These are phyloP conservation scores for Eupithecia vulgata DNA, from an alignment of 2,888 invertebrate genomes.

Conservation along the genomic window DNA sequence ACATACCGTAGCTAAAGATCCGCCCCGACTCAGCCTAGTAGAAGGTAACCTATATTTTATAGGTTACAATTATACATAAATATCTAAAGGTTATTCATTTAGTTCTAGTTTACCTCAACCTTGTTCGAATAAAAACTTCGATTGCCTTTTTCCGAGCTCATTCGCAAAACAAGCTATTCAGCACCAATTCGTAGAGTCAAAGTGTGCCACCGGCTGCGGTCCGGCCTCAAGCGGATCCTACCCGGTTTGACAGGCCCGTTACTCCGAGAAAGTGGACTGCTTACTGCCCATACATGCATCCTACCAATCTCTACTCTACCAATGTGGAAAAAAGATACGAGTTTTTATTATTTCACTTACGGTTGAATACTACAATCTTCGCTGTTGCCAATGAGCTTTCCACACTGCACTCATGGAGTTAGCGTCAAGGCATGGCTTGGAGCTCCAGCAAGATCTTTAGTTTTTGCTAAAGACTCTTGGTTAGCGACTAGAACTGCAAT, in stretches of 20 bases:
- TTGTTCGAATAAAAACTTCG: background rate
- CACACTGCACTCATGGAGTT: background rate
- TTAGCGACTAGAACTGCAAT: background rate
- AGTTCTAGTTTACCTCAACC: background rate
- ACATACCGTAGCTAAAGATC: background rate
- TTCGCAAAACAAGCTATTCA: constrained; percentile 15
- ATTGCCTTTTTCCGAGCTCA: constrained; percentile 11
- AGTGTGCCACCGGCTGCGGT: constrained; percentile 48
- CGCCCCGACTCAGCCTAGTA: background rate
- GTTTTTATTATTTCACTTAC: constrained; percentile 16
- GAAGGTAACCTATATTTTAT: background rate
- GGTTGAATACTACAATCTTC: background rate
- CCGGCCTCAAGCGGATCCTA: constrained; percentile 47
- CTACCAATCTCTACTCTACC: constrained; percentile 35
- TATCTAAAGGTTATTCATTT: background rate
- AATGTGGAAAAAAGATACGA: constrained; percentile 14
- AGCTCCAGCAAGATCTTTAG: background rate
- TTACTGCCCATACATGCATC: constrained; percentile 43
- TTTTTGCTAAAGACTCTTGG: background rate
- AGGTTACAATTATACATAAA: background rate
- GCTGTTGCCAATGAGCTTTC: background rate
- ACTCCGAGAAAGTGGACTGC: constrained; percentile 62
- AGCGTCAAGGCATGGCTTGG: background rate
- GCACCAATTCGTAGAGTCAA: constrained; percentile 33
- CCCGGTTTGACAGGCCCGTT: constrained; percentile 53